A percentile compares a stretch with the other conserved stretches of the same genome.
These are phyloP conservation scores for Pangasius larnaudii DNA, from an alignment of 2,797 vertebrate genomes.

Conservation along the genomic window DNA sequence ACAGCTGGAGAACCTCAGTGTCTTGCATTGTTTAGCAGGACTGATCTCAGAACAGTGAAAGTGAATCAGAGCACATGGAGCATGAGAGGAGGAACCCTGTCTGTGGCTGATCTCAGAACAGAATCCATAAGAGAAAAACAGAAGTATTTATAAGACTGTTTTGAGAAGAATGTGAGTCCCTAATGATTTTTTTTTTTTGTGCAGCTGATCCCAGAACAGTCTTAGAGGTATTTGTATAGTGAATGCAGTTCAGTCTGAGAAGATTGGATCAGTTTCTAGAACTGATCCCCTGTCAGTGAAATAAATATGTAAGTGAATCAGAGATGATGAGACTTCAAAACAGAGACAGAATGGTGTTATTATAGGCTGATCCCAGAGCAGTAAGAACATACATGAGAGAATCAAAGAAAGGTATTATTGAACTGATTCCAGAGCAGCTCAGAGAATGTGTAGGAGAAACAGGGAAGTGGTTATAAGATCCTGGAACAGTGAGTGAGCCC, in stretches of 20 bases:
- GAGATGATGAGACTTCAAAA: background rate
- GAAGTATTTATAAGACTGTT: background rate
- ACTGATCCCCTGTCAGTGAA: background rate
- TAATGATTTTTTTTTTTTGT: background rate
- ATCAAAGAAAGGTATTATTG: background rate
- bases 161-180: background rate
- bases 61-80: background rate
- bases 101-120: background rate
- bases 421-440: background rate
- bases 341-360: no score
- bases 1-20: conserved; percentile 24
- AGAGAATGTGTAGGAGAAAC: background rate
- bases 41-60: background rate
- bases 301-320: background rate
- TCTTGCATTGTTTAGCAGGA: background rate
- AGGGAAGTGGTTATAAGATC: background rate
- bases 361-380: background rate
- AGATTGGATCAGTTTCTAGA: background rate
- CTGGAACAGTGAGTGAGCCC: background rate
- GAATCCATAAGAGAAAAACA: background rate
- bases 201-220: background rate
- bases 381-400: background rate
- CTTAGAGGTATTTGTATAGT: background rate
- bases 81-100: background rate
- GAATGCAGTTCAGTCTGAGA: background rate